Conservation (phyloP, 2,113 vertebrate genomes). For the Verasper variegatus region DNA sequence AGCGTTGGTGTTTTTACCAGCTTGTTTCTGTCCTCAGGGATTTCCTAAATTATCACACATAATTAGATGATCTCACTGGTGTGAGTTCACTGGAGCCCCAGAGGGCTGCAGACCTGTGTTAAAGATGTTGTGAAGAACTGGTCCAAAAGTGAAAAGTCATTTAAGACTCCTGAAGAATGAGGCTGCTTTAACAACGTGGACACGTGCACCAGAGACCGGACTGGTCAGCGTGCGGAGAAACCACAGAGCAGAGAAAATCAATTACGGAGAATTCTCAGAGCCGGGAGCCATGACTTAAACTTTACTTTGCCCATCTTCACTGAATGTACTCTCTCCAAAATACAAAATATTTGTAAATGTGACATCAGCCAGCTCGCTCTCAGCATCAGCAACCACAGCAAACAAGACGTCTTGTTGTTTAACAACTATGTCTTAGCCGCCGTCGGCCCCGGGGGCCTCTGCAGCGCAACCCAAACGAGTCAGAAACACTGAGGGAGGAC, state of each 20-base stretch:
- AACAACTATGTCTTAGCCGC: constrained; percentile 33
- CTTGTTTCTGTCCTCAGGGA: constrained; percentile 35
- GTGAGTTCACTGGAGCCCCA: not conserved
- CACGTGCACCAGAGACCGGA: not conserved
- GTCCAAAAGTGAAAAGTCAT: not conserved
- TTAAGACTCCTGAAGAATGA: not conserved
- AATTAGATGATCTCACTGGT: constrained; percentile 44
- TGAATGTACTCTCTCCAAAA: constrained; percentile 29
- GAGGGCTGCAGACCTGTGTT: constrained; percentile 11
- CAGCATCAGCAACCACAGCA: constrained; percentile 41
- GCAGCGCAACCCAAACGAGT: constrained; percentile 40
- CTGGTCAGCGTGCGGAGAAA: not conserved
- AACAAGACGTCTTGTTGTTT: constrained; percentile 69
- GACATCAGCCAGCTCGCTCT: constrained; percentile 33
- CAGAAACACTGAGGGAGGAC: constrained; percentile 24
- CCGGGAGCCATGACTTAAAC: constrained; percentile 6
- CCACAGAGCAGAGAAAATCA: not conserved
- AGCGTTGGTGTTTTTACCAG: constrained; percentile 6
- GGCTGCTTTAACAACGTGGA: constrained; percentile 12
- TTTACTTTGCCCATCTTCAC: constrained; percentile 26
- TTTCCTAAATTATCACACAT: constrained; percentile 46
- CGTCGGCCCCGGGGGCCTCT: constrained; percentile 37
- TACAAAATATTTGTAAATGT: constrained; percentile 37
- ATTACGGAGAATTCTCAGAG: not conserved
- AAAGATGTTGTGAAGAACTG: constrained; percentile 21